These are phyloP conservation scores for Epinephelus lanceolatus DNA, from an alignment of 2,113 vertebrate genomes.

Conservation along the genomic window DNA sequence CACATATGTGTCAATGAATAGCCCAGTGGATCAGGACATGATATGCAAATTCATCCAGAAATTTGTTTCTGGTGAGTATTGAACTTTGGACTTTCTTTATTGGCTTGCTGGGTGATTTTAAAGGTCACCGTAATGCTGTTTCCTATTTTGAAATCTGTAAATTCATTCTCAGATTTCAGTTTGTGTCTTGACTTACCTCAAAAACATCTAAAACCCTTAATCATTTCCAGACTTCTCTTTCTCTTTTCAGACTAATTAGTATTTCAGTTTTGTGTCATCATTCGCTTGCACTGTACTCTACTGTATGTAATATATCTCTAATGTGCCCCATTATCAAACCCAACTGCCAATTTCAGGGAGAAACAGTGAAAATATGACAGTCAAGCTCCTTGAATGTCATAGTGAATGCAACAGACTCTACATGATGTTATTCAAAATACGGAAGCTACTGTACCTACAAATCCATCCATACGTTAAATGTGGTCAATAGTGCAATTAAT, in stretches of 20 bases:
- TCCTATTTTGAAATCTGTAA: neutral
- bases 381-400: neutral
- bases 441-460: neutral
- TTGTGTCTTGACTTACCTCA: neutral
- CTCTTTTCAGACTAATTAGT: neutral
- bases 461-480: no score
- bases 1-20: neutral
- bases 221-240: no score
- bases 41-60: slow-evolving; percentile 26
- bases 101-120: neutral
- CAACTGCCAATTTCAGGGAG: neutral
- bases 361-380: neutral
- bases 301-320: neutral
- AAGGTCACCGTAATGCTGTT: slow-evolving; percentile 9
- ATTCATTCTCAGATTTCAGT: neutral
- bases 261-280: neutral
- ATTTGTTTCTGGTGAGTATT: slow-evolving; percentile 21
- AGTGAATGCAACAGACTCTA: neutral
- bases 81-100: neutral
- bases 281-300: neutral
- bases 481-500: no score
- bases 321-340: neutral
- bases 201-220: no score
- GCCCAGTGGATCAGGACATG: neutral
- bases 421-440: neutral